These are phyloP conservation scores for Oxyura jamaicensis DNA, from an alignment of 2,113 vertebrate genomes.

Conservation along the genomic window DNA sequence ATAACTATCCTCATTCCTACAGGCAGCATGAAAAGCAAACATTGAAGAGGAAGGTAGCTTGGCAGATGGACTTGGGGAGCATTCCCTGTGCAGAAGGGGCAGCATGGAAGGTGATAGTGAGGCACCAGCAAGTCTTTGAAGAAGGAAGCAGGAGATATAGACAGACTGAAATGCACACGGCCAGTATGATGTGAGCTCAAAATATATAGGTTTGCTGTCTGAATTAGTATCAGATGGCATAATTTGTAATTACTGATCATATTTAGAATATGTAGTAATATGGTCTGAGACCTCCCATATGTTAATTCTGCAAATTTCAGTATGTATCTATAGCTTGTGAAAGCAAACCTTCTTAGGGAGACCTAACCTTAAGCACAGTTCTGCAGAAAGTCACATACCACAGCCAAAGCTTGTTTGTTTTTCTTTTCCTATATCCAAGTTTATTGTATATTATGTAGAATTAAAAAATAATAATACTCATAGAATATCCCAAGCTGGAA, in stretches of 20 bases:
- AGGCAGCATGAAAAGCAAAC: background rate
- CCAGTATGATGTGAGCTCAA: background rate
- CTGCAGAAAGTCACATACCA: background rate
- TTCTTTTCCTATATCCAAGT: background rate
- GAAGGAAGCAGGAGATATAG: background rate
- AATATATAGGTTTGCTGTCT: background rate
- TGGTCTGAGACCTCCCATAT: background rate
- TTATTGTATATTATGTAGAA: background rate
- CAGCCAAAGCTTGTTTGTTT: background rate
- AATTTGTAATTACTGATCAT: background rate
- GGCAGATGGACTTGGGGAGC: background rate
- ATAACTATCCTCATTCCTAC: rapidly evolving
- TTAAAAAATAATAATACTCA: background rate
- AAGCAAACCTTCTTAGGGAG: background rate
- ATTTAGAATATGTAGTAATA: slow-evolving; percentile 39
- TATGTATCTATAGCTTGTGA: background rate
- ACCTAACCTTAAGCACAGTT: background rate
- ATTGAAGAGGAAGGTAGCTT: background rate
- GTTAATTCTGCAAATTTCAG: background rate
- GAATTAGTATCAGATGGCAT: slow-evolving; percentile 41
- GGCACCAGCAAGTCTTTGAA: background rate
- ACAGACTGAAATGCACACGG: slow-evolving; percentile 11
- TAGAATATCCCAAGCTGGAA: too few relatives aligned
- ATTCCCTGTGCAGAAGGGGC: background rate
- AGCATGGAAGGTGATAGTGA: background rate